Base-by-base conservation (phyloP, 1,140 invertebrate genomes). In the Drosophila truncata region DNA sequence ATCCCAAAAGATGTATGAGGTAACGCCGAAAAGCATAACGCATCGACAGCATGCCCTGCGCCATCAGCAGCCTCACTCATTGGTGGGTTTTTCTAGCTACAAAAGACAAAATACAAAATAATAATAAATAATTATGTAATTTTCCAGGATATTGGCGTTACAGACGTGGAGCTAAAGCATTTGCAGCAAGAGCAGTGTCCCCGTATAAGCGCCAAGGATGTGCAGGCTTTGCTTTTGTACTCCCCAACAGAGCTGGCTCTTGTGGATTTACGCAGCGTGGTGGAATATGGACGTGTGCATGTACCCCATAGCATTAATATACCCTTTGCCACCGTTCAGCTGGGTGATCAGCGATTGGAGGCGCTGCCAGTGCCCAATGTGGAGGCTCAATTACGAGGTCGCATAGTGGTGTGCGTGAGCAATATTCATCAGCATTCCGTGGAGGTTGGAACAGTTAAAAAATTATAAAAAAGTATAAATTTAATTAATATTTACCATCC, bases 21-120 rank as follows among this genome's bases (percentile, higher is more conserved):
- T 93, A 55, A 99, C 98, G 1, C 98, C 98, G 2, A 95, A 95
- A 67, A 98, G 97, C 93, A 96, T 98, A 29, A 97, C 97, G 10
- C 97, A 96, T 91, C 94, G 98, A 58, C 95, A 96, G 91, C 73
- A 93, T 92, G 74, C 88, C 1, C 25, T 84, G 50, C 80, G 77
- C 10, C 33, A 44, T 0, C 86, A 85, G 2, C 33, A 63, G 25
- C 46, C 63, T 2, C 84, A 84, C 49, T 31, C 52, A 0, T 23
- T 90, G 81, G 84, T 49, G 25, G 16, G 25, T 27, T 25, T 50
- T 35, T 0, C 52, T 13, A 10, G 7, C 4, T 13, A 33, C 1
- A 13, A 3, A 11, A 0, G 31, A 11, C n/a, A n/a, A n/a, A n/a
- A n/a, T n/a, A 2, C 10, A 31, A 31, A 31, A 10, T 1, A 29